These are phyloP conservation scores for Neogobius melanostomus DNA, from an alignment of 2,113 vertebrate species.

Conservation along the genomic window DNA sequence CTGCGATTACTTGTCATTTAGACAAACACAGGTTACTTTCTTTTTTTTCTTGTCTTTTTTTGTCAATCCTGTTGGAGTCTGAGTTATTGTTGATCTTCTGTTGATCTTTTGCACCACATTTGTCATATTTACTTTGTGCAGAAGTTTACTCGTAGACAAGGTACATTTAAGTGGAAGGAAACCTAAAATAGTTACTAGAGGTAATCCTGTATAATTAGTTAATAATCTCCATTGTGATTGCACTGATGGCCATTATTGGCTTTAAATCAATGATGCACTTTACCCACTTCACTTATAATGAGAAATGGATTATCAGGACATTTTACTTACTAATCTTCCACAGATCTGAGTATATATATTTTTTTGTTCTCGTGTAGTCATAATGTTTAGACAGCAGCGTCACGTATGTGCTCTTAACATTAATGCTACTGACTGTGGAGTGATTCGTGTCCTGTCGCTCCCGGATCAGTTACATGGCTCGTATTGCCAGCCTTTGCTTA, in stretches of 20 bases:
- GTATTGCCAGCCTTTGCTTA: constrained; percentile 59
- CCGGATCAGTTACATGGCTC: constrained; percentile 68
- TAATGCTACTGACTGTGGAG: constrained; percentile 53
- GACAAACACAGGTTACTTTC: no score
- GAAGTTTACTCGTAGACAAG: no score
- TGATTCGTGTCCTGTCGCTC: constrained; percentile 59
- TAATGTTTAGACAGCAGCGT: no score
- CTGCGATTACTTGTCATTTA: neutral
- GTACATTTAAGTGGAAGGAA: no score
- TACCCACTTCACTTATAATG: neutral
- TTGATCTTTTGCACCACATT: no score
- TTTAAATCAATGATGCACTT: constrained; percentile 40
- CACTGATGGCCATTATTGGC: constrained; percentile 16
- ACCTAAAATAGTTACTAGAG: neutral
- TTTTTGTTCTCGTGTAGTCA: no score
- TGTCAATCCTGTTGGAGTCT: no score
- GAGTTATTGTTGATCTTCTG: no score
- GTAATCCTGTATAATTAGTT: neutral
- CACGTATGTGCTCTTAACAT: constrained; percentile 24
- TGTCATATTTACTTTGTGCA: no score
- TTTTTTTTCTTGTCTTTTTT: no score
- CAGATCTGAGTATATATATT: no score
- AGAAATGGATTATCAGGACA: neutral
- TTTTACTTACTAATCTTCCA: neutral
- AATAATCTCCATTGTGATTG: neutral